These are phyloP conservation scores for Ameiurus melas DNA, from an alignment of 2,113 vertebrate genomes.

Conservation along the genomic window DNA sequence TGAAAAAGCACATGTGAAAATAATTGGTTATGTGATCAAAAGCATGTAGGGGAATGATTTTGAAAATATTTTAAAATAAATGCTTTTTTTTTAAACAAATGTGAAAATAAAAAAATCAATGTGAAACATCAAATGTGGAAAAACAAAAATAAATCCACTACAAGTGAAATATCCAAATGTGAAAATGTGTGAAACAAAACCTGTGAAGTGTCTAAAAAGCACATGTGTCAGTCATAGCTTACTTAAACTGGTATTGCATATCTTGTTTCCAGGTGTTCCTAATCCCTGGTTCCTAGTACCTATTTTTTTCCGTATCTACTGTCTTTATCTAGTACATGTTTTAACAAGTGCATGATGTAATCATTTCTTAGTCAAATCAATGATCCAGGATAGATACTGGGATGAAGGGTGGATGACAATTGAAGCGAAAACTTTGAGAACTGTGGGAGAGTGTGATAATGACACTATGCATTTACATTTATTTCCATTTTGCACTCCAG, in stretches of 20 bases:
- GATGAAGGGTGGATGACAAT: neutral
- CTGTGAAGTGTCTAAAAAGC: too few species aligned
- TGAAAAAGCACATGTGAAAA: neutral
- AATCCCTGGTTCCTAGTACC: neutral
- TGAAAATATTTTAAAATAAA: neutral
- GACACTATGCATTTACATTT: neutral
- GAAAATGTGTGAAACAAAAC: neutral
- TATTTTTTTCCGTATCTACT: neutral
- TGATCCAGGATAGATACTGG: neutral
- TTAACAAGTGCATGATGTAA: neutral
- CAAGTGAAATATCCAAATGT: neutral
- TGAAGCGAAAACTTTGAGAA: neutral
- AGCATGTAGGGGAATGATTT: too few species aligned
- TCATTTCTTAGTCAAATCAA: neutral
- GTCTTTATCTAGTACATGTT: neutral
- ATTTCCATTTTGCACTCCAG: neutral
- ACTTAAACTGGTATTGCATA: neutral
- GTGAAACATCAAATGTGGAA: neutral
- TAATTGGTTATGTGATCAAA: neutral
- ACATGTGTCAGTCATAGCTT: neutral
- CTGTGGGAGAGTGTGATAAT: neutral
- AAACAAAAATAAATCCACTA: neutral
- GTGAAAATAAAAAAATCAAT: neutral
- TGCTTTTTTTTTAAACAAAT: too few species aligned
- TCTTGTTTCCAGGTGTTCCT: neutral